phyloP scores from a whole-genome alignment of 2,113 vertebrate genomes.

The Hyperoodon ampullatus region DNA sequence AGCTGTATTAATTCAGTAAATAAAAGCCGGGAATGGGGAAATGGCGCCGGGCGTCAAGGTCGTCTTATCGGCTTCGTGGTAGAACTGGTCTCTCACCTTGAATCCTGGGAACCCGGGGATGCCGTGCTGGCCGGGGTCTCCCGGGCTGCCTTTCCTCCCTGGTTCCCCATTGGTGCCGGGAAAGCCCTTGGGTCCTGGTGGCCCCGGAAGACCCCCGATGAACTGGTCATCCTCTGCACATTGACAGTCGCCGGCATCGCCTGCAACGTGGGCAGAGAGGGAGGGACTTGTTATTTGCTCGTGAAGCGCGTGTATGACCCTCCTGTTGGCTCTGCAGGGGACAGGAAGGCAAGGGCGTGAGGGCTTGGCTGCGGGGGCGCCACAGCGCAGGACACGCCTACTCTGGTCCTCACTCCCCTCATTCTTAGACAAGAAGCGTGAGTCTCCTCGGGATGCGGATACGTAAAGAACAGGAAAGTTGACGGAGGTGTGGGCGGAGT shows the following conservation, averaged over 20 bases:
- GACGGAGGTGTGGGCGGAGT: background rate
- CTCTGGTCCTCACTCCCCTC: background rate
- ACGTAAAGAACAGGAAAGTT: background rate
- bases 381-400: accelerated
- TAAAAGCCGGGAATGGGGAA: background rate
- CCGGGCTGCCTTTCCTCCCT: slow-evolving; percentile 84
- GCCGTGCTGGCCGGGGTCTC: slow-evolving; percentile 89
- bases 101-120: slow-evolving; percentile 86
- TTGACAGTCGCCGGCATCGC: slow-evolving; percentile 85
- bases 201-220: slow-evolving; percentile 78
- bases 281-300: background rate
- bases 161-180: slow-evolving; percentile 81
- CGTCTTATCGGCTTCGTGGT: accelerated
- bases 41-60: background rate
- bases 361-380: too few relatives aligned
- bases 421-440: background rate
- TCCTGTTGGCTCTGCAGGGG: background rate
- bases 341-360: background rate
- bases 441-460: background rate
- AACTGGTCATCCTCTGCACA: slow-evolving; percentile 77
- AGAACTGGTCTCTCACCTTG: slow-evolving; percentile 78
- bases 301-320: accelerated
- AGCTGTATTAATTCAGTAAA: background rate
- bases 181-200: slow-evolving; percentile 84
- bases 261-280: slow-evolving; percentile 64